Evolutionary conservation across 2,888 invertebrate species (phyloP), one percentile per base, ranked within the genome.

Genomic region (Augochlorella aurata): DNA sequence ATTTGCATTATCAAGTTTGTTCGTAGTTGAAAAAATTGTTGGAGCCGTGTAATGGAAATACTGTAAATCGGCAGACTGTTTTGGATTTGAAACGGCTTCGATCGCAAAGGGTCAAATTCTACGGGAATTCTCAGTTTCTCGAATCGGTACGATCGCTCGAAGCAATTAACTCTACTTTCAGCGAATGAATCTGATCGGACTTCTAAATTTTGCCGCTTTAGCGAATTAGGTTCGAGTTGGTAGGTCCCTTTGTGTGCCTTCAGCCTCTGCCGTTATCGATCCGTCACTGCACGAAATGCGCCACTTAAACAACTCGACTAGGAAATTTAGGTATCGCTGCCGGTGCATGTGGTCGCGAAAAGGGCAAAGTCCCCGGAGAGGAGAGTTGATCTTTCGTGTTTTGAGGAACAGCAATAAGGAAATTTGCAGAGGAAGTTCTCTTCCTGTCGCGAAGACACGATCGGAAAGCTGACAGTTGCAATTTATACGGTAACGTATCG

Each of bases 211-310:
- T 65, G n/a, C n/a, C 38, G 38, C 44, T 10, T 10, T 44, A 10
- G 10, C 5, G n/a, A 38, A 65, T 65, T 44, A 65, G 29, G 67
- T 76, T 83, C 75, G 73, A 72, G 49, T 72, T 29, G 63, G 68
- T 66, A 69, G 47, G 74, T 67, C 68, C 80, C 79, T 77, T 73
- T 84, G 52, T 77, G 69, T 73, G 80, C 72, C 82, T 78, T 54
- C 74, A 68, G 83, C 86, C 82, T 85, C 82, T 66, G 45, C 72
- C 49, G 29, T 24, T 86, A 87, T 87, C 85, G 87, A 86, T 85
- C 81, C 86, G 82, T 65, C 76, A 81, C 58, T 50, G 74, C 71
- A 87, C 77, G 73, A 79, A 82, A 85, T 72, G 74, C 77, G 79
- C 73, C 79, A 72, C 80, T 83, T 77, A 77, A 77, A 45, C 71